Evolutionary conservation across 2,113 vertebrate species (phyloP), one percentile per base, ranked within the genome.

Genomic region (Dolichotis patagonum): DNA sequence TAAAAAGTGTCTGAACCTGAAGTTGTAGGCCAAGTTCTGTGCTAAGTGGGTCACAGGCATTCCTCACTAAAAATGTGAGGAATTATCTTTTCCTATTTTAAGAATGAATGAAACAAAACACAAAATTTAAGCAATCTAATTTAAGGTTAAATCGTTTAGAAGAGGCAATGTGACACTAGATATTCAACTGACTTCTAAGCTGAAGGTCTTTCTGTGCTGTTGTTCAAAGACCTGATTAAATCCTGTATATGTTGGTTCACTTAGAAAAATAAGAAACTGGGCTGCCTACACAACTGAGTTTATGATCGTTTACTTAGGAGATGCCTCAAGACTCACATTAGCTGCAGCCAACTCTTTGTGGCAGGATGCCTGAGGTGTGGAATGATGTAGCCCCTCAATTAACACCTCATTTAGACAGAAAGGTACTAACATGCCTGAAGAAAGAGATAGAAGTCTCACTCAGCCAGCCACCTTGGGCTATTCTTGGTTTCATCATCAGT

Each of bases 201-300:
- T 56, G 28, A 46, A 14, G 26, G 73, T 91, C 78, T 91, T 94
- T 88, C 54, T 67, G 80, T 69, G 24, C 12, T 62, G 43, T 26
- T 52, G 77, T 32, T 46, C 46, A 85, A 94, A 90, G 63, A 92
- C 94, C 84, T 93, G 91, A 90, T 90, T 93, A 91, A 95, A 85
- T 54, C 62, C 28, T 91, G 13, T 89, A 65, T 90, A 62, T 60
- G 43, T 87, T 84, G 49, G 87, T 93, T 1, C 3, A 22, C 75
- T 96, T 84, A 96, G 63, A 75, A 80, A 97, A 95, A 96, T 94
- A 94, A 85, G 89, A 94, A 93, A 75, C 2, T 71, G 16, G 63
- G 49, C 63, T 92, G 35, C 62, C 56, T 46, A 30, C 11, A 82
- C 30, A 92, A 60, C 58, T 17, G 67, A 84, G 43, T 93, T 97